phyloP scores from a whole-genome alignment of 2,797 vertebrate genomes.

The Setipinna tenuifilis region DNA sequence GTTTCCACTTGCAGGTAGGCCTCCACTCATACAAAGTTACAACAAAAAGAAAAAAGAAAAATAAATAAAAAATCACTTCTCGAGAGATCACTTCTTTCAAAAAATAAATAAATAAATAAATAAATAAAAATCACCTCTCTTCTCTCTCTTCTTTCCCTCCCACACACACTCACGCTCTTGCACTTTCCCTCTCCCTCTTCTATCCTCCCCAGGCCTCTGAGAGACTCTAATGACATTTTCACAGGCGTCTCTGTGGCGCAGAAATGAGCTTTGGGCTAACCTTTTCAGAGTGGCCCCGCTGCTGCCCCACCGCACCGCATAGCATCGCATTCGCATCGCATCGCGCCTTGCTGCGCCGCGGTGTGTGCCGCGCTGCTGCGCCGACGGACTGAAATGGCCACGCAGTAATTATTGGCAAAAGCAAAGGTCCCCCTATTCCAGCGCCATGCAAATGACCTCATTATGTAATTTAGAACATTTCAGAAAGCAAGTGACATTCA shows the following conservation, averaged over 20 bases:
- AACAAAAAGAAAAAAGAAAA: neutral
- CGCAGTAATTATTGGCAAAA: conserved; percentile 88
- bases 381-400: conserved; percentile 73
- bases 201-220: conserved; percentile 59
- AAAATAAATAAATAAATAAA: too few species aligned
- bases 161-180: neutral
- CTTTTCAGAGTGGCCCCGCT: conserved; percentile 73
- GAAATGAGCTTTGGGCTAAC: conserved; percentile 76
- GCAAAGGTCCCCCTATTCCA: conserved; percentile 85
- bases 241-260: conserved; percentile 76
- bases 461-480: conserved; percentile 79
- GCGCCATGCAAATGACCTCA: conserved; percentile 85
- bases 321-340: too few species aligned
- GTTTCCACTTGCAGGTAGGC: neutral
- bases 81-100: neutral
- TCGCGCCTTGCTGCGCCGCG: too few species aligned
- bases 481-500: conserved; percentile 81
- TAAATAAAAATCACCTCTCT: neutral
- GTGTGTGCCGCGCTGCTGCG: conserved; percentile 18
- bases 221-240: conserved; percentile 82
- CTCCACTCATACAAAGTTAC: neutral
- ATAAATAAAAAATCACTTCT: neutral
- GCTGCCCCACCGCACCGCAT: conserved; percentile 47
- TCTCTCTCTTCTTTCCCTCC: conserved; percentile 1
- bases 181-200: conserved; percentile 2